phyloP scores from a whole-genome alignment of 1,140 invertebrate species.

The Drosophila mauritiana region DNA sequence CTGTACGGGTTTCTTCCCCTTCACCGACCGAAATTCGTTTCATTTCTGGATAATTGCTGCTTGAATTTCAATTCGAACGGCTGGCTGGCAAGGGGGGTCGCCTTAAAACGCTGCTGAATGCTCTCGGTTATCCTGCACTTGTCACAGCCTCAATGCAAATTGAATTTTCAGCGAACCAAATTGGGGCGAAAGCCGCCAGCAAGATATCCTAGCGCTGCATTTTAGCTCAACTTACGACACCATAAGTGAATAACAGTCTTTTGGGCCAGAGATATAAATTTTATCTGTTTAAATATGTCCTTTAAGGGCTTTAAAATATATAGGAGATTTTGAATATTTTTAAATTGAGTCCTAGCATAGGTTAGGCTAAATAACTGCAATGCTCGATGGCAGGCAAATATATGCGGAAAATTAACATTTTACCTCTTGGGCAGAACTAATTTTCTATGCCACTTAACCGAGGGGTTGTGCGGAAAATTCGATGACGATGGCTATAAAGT shows the following conservation, averaged over 20 bases:
- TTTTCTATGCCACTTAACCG: constrained; percentile 76
- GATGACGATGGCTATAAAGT: constrained; percentile 17
- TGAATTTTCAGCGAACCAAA: constrained; percentile 43
- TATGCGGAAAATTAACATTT: constrained; percentile 64
- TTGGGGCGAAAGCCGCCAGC: constrained; percentile 11
- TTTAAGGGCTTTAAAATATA: no score
- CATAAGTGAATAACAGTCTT: not conserved
- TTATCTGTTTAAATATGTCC: no score
- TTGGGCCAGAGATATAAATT: not conserved
- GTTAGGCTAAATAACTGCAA: not conserved
- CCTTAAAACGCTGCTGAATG: constrained; percentile 34
- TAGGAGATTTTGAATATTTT: not conserved
- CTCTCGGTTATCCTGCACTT: constrained; percentile 42
- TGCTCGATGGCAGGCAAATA: constrained; percentile 6
- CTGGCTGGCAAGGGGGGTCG: constrained; percentile 8
- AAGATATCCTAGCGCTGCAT: constrained; percentile 27
- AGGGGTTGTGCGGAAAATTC: constrained; percentile 3
- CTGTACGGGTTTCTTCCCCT: not conserved
- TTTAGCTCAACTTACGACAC: not conserved
- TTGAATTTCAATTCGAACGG: constrained; percentile 80
- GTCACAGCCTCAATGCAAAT: constrained; percentile 46
- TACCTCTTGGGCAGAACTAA: constrained; percentile 71
- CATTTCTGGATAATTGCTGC: constrained; percentile 77
- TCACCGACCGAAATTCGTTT: constrained; percentile 41
- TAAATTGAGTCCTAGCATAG: not conserved